These are phyloP conservation scores for Megastigmus dorsalis DNA, from an alignment of 2,888 invertebrate species.

Conservation along the genomic window DNA sequence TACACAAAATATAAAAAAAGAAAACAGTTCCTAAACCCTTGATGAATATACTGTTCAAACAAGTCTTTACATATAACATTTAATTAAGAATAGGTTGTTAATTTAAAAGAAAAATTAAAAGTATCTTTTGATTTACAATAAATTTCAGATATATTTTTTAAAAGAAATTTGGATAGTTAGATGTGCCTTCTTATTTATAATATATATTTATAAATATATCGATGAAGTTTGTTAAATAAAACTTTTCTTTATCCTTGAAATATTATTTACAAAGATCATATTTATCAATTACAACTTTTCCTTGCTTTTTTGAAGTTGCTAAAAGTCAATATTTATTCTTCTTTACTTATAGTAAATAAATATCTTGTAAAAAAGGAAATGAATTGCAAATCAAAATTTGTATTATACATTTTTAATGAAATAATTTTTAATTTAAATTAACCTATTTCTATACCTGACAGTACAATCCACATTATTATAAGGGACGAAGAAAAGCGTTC, in stretches of 20 bases:
- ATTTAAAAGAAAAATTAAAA: conserved; percentile 45
- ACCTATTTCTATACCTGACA: conserved; percentile 33
- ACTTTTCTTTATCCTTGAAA: too few species aligned
- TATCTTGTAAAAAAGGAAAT: background rate
- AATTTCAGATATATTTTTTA: conserved; percentile 21
- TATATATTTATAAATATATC: conserved; percentile 5
- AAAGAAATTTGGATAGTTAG: conserved; percentile 44
- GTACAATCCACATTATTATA: conserved; percentile 37
- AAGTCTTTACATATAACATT: conserved; percentile 40
- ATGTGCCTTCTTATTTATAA: conserved; percentile 28
- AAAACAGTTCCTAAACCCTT: conserved; percentile 32
- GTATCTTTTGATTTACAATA: conserved; percentile 35
- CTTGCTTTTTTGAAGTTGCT: too few species aligned
- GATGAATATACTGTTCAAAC: conserved; percentile 32
- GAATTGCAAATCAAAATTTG: conserved; percentile 44
- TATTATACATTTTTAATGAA: conserved; percentile 4
- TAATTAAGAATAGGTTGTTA: conserved; percentile 29
- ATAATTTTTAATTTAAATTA: conserved; percentile 46
- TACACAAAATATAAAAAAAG: conserved; percentile 26
- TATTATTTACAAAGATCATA: too few species aligned
- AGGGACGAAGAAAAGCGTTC: conserved; percentile 23
- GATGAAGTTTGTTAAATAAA: too few species aligned
- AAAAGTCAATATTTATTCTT: too few species aligned
- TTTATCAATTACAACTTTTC: too few species aligned
- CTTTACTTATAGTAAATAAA: too few species aligned